Conservation (phyloP, 2,113 vertebrate species). For the Phasianus colchicus region DNA sequence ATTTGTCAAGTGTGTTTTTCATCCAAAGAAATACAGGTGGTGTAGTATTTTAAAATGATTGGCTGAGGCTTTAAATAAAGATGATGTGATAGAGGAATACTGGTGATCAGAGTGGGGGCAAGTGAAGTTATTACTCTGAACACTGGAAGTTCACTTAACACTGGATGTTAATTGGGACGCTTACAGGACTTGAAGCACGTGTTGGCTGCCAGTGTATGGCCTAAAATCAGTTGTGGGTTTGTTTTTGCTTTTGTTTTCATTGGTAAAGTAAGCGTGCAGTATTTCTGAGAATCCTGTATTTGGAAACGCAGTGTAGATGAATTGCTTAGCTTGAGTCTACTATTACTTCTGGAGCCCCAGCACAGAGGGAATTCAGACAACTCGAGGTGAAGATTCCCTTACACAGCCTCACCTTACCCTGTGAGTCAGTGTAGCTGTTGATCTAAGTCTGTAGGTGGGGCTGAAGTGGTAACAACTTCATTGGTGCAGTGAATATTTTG, state of each 20-base stretch:
- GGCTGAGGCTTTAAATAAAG: not conserved
- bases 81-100: not conserved
- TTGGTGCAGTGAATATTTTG: not conserved
- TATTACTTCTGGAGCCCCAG: not conserved
- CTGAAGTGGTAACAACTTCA: not conserved
- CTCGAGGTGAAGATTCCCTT: not conserved
- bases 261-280: not conserved
- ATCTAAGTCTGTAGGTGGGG: not conserved
- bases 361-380: fast-evolving
- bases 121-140: not conserved
- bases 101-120: not conserved
- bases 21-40: conserved; percentile 20
- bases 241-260: not conserved
- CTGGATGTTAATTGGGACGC: fast-evolving
- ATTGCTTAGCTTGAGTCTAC: not conserved
- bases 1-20: conserved; percentile 77
- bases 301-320: not conserved
- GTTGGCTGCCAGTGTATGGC: not conserved
- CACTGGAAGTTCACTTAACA: not conserved
- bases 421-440: not conserved
- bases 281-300: not conserved
- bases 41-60: not conserved
- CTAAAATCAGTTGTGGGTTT: not conserved
- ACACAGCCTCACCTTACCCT: not conserved
- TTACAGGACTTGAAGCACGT: not conserved